Evolutionary conservation across 2,888 invertebrate species (phyloP).

Genomic region (Emmelina monodactyla): DNA sequence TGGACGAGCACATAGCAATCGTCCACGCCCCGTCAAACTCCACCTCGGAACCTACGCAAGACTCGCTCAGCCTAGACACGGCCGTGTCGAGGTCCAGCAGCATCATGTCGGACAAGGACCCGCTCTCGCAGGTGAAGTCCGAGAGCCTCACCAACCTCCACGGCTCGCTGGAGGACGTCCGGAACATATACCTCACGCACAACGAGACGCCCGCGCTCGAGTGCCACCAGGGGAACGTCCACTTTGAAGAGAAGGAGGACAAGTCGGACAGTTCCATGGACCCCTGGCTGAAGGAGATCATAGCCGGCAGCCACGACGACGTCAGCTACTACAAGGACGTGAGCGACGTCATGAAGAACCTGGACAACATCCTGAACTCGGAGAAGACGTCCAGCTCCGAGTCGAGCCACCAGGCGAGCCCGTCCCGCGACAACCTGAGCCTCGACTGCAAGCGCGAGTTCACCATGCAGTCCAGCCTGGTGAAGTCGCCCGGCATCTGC

Average conservation of each 20-base stretch:
- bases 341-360: slow-evolving; percentile 70
- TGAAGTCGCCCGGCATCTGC: slow-evolving; percentile 53
- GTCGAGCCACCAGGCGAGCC: slow-evolving; percentile 65
- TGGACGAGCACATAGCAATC: slow-evolving; percentile 61
- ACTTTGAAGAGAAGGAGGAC: slow-evolving; percentile 35
- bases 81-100: slow-evolving; percentile 49
- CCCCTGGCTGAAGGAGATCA: slow-evolving; percentile 69
- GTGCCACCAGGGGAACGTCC: slow-evolving; percentile 47
- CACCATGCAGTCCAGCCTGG: slow-evolving; percentile 46
- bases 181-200: slow-evolving; percentile 54
- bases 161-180: slow-evolving; percentile 71
- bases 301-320: slow-evolving; percentile 65
- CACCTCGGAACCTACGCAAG: slow-evolving; percentile 34
- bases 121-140: slow-evolving; percentile 49
- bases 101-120: slow-evolving; percentile 51
- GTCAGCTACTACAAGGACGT: slow-evolving; percentile 68
- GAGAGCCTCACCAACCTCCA: slow-evolving; percentile 72
- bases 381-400: slow-evolving; percentile 69
- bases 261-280: slow-evolving; percentile 57
- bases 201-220: slow-evolving; percentile 45
- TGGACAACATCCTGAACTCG: slow-evolving; percentile 69
- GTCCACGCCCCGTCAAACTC: slow-evolving; percentile 49
- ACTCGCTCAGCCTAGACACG: slow-evolving; percentile 41
- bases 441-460: slow-evolving; percentile 56
- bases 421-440: slow-evolving; percentile 54